These are phyloP conservation scores for Alloplasta piceator DNA, from an alignment of 2,888 invertebrate genomes.

Conservation along the genomic window DNA sequence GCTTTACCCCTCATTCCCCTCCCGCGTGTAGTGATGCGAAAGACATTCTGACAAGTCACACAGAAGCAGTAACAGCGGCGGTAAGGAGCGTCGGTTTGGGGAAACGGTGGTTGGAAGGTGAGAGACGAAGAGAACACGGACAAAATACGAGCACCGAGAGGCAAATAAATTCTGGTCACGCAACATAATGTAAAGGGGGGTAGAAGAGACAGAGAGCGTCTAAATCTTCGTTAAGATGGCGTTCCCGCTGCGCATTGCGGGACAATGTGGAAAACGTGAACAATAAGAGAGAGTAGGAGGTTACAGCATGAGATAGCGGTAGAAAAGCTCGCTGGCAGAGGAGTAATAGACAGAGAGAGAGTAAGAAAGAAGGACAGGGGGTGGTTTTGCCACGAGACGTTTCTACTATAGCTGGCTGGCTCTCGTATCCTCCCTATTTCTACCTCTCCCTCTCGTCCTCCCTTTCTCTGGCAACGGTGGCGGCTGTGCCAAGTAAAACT, in stretches of 20 bases:
- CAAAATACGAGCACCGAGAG: slow-evolving; percentile 67
- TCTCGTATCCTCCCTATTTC: slow-evolving; percentile 31
- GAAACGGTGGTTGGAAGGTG: slow-evolving; percentile 6
- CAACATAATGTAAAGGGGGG: slow-evolving; percentile 77
- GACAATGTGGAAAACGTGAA: slow-evolving; percentile 70
- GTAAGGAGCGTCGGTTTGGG: no score
- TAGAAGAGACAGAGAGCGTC: slow-evolving; percentile 67
- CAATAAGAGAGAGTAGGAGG: slow-evolving; percentile 62
- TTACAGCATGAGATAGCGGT: slow-evolving; percentile 45
- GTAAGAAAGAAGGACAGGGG: not conserved
- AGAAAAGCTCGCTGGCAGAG: slow-evolving; percentile 55
- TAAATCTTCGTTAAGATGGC: slow-evolving; percentile 77
- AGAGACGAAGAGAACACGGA: slow-evolving; percentile 20
- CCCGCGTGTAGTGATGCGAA: slow-evolving; percentile 27
- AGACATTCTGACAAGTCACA: slow-evolving; percentile 16
- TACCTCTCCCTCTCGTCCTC: slow-evolving; percentile 15
- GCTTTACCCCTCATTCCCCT: not conserved
- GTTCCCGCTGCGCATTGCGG: slow-evolving; percentile 67
- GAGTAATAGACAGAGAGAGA: slow-evolving; percentile 31
- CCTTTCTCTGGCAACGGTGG: slow-evolving; percentile 5
- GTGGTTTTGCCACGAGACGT: slow-evolving; percentile 61
- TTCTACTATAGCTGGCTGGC: slow-evolving; percentile 57
- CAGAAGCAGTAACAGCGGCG: slow-evolving; percentile 9
- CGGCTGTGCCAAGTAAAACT: slow-evolving; percentile 80
- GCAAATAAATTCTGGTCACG: slow-evolving; percentile 79